phyloP scores from a whole-genome alignment of 2,113 vertebrate genomes.

The Elephantulus edwardii region DNA sequence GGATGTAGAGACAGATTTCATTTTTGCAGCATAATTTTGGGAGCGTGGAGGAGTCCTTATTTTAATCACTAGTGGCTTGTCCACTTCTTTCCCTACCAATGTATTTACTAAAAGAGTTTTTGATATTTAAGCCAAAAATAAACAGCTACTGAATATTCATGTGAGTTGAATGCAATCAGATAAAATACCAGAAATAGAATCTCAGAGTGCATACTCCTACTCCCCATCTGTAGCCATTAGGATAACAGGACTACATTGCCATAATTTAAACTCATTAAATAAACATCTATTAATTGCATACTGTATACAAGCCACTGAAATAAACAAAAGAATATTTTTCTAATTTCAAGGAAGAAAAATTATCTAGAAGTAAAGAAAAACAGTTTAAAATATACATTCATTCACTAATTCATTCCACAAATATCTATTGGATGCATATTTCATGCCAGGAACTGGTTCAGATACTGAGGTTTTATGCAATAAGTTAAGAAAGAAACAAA shows the following conservation, averaged over 20 bases:
- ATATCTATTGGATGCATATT: neutral
- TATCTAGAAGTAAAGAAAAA: neutral
- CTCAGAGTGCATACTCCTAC: conserved; percentile 60
- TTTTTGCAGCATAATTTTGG: conserved; percentile 47
- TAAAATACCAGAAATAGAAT: conserved; percentile 65
- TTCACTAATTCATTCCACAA: neutral
- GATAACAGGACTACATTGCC: conserved; percentile 5
- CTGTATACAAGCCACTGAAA: neutral
- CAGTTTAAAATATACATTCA: neutral
- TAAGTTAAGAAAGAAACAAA: neutral
- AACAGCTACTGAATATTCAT: conserved; percentile 76
- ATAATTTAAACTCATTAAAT: conserved; percentile 52
- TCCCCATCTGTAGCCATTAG: conserved; percentile 70
- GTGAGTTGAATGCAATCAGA: conserved; percentile 53
- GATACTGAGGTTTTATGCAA: neutral
- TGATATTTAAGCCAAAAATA: conserved; percentile 71
- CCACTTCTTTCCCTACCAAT: conserved; percentile 53
- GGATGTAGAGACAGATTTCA: conserved; percentile 38
- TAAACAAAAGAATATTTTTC: neutral
- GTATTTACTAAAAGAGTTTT: conserved; percentile 66
- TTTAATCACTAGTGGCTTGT: conserved; percentile 56
- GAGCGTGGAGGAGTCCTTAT: conserved; percentile 54
- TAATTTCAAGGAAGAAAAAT: conserved; percentile 22
- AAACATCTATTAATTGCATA: neutral
- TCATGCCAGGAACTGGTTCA: neutral